Evolutionary conservation across 2,797 vertebrate species (phyloP).

Genomic region (Myioborus miniatus): DNA sequence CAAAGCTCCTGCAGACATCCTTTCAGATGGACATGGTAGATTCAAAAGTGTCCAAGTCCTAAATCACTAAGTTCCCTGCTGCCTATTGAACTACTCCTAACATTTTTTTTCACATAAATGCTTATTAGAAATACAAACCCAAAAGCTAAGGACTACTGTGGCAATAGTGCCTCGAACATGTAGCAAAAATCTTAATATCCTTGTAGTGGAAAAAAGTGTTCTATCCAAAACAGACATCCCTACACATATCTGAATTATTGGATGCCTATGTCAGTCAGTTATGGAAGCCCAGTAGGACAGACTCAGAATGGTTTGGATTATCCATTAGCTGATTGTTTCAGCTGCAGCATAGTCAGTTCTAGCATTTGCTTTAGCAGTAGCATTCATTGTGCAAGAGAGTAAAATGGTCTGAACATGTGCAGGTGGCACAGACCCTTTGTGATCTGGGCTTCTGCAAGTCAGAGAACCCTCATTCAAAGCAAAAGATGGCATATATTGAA

Average conservation of each 20-base stretch:
- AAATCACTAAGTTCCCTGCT: neutral
- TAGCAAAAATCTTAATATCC: neutral
- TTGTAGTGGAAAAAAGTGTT: neutral
- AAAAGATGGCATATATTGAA: neutral
- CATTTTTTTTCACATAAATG: rapidly evolving
- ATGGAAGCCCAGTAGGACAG: neutral
- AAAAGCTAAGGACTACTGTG: neutral
- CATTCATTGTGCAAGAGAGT: neutral
- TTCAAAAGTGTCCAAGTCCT: neutral
- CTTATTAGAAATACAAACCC: neutral
- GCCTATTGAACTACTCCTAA: neutral
- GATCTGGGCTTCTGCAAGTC: neutral
- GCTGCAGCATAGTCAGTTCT: neutral
- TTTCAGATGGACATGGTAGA: neutral
- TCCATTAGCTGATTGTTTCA: neutral
- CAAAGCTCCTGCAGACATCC: neutral
- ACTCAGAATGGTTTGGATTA: neutral
- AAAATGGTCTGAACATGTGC: neutral
- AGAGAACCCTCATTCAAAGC: neutral
- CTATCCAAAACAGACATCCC: neutral
- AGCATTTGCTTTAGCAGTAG: neutral
- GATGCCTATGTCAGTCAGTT: neutral
- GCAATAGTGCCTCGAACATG: neutral
- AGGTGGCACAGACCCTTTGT: neutral
- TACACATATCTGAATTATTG: rapidly evolving